Evolutionary conservation across 2,797 vertebrate species (phyloP).

Genomic region (Pangasius sanitwongsei): DNA sequence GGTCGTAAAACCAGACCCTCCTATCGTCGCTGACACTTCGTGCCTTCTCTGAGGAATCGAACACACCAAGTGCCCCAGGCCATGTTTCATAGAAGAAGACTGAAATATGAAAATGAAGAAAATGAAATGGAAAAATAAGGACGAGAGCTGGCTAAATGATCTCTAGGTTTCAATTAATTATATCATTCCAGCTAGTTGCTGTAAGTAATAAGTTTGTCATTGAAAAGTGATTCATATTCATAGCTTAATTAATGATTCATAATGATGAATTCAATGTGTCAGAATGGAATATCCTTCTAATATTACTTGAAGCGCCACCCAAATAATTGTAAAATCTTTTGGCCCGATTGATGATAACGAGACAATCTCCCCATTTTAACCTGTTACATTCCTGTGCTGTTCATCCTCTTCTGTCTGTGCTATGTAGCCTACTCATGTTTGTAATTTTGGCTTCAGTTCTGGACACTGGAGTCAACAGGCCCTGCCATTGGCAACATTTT

Average conservation of each 20-base stretch:
- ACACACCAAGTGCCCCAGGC: conserved; percentile 30
- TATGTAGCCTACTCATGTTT: conserved; percentile 41
- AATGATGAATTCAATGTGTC: not conserved
- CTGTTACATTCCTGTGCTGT: conserved; percentile 33
- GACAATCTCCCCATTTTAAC: conserved; percentile 23
- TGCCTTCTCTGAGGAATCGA: conserved; percentile 28
- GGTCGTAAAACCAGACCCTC: conserved; percentile 13
- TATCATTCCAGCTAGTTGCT: conserved; percentile 9
- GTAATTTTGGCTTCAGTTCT: conserved; percentile 40
- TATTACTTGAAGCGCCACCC: conserved; percentile 1
- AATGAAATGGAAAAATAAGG: not conserved
- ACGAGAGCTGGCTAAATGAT: not conserved
- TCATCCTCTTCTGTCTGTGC: conserved; percentile 32
- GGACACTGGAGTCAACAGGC: conserved; percentile 45
- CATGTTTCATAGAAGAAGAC: conserved; percentile 5
- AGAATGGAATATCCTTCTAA: not conserved
- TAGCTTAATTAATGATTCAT: conserved; percentile 13
- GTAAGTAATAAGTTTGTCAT: conserved; percentile 16
- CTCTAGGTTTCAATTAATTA: conserved; percentile 3
- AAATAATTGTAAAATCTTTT: conserved; percentile 4
- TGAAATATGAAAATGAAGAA: not conserved
- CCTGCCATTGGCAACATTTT: conserved; percentile 48
- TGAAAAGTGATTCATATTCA: conserved; percentile 24
- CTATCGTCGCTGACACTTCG: not conserved
- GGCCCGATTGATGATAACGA: conserved; percentile 23